These are phyloP conservation scores for Panthera leo DNA, from an alignment of 2,113 vertebrate species.

Conservation along the genomic window DNA sequence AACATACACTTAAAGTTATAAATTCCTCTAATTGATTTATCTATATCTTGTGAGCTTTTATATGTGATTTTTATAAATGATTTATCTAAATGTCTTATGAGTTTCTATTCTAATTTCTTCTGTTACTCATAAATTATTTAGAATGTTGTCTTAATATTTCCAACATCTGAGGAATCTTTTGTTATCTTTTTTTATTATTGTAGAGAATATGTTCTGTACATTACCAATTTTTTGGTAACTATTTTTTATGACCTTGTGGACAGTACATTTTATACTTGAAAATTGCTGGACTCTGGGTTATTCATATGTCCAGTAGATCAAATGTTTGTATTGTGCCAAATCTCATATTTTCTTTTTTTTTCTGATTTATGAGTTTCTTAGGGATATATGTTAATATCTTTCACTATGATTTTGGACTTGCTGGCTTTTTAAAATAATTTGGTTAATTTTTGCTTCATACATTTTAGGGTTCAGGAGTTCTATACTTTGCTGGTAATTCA, in stretches of 20 bases:
- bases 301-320: not conserved
- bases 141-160: not conserved
- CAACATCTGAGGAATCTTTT: not conserved
- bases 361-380: not conserved
- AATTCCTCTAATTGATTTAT: not conserved
- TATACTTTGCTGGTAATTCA: not conserved
- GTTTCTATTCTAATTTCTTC: conserved; percentile 15
- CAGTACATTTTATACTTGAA: not conserved
- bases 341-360: not conserved
- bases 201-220: not conserved
- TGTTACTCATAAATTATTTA: not conserved
- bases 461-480: not conserved
- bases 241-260: not conserved
- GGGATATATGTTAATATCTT: not conserved
- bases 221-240: not conserved
- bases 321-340: not conserved
- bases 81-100: not conserved
- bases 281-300: not conserved
- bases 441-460: not conserved
- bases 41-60: not conserved
- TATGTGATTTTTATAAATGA: not conserved
- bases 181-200: not conserved
- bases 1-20: not conserved
- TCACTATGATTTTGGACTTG: not conserved
- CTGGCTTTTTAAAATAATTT: not conserved